Base-by-base conservation (phyloP, 2,888 invertebrate species). In the Leptura quadrifasciata region DNA sequence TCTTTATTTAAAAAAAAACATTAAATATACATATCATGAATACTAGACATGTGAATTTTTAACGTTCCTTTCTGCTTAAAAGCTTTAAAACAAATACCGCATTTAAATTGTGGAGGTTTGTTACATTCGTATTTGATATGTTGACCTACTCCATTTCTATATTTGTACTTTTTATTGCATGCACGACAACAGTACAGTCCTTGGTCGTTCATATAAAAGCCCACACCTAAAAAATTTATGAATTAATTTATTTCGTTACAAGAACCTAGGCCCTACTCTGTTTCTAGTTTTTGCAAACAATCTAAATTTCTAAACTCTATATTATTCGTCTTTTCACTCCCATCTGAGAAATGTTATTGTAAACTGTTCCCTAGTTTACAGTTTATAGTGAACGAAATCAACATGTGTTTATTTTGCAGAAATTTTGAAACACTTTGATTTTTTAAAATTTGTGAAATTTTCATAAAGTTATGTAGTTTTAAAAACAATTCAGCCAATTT, bases 101-200 rank as follows among this genome's bases (percentile, higher is more conserved):
- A 79, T 10, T 39, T 55, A 31, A 79, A 79, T 21, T 79, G 74
- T 8, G 76, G 79, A 6, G 47, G 52, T n/a, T 60, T 63, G 27
- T 72, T 64, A 63, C 82, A 82, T 20, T 79, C 76, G 75, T 78
- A 82, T 57, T 69, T 74, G 24, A 77, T 52, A 57, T 82, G 83
- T 20, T 77, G 69, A 12, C 55, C 64, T 24, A 80, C 61, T 39
- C 74, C 72, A 9, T 70, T 74, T 69, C 80, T 79, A 64, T 79
- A 72, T 75, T 79, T 80, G 76, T 82, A 82, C 12, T 60, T 74
- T 73, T 78, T 80, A 10, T 76, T 58, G 67, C 81, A 82, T 20
- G 70, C 61, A 1, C 47, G 24, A 39, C 82, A 82, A n/a, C 47
- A 57, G 31, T 55, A 80, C 0, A 35, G 20, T 8, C 68, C 55